Base-by-base conservation (phyloP, 1,140 invertebrate genomes). In the Aphelenchoides avenae region DNA sequence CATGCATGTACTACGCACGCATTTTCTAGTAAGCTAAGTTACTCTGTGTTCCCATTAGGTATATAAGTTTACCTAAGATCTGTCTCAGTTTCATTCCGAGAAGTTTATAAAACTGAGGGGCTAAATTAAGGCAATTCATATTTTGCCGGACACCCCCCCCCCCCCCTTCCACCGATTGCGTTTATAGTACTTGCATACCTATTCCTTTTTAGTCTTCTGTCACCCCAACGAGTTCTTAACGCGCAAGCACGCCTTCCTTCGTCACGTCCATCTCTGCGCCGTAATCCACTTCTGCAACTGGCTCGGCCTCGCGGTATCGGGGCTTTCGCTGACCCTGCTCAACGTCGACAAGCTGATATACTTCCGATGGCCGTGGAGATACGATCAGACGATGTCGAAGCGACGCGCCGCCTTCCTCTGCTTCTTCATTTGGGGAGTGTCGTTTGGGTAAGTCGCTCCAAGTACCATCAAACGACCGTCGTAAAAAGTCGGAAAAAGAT, bases 321-420 rank as follows among this genome's bases (percentile, higher is more conserved):
- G 72, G 9, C 58, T 75, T 15, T 75, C 73, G 29, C 52, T 75
- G 24, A 75, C 73, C 7, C 31, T 73, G 31, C 64, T 74, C 7
- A 74, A 71, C 40, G 63, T 75, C n/a, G 73, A 75, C 43, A 75
- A 75, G 57, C 55, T 75, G 15, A 75, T 75, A 22, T 75, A 66
- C 44, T 75, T 76, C 52, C 68, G 58, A 31, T 75, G 73, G 73
- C 73, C 73, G 18, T 37, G 74, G 6, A 54, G 57, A 18, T 75
- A 75, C 30, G 73, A 75, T 36, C 47, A 64, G 33, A 61, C 74
- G 27, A 75, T 75, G 73, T 75, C 74, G 7, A 76, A 76, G 44
- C 33, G 54, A 20, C 33, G 74, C 29, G 74, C 74, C 7, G 60
- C 46, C 29, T 48, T 70, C 39, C 52, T 75, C 29, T 75, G 73